phyloP scores from a whole-genome alignment of 2,113 vertebrate genomes.

The Elanus axillaris region DNA sequence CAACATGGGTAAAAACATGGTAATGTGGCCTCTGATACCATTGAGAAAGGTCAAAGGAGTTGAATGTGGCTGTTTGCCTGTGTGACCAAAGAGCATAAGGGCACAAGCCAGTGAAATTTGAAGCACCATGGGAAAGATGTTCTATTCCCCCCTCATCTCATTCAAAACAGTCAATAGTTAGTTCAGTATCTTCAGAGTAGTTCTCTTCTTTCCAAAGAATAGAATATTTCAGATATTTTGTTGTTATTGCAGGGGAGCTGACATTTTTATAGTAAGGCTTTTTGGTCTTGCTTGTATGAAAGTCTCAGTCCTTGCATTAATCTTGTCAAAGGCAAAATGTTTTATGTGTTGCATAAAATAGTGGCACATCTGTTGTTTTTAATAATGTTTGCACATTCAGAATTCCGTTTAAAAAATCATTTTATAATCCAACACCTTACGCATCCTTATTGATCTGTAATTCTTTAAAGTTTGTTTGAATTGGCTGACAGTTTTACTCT shows the following conservation, averaged over 20 bases:
- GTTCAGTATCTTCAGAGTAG: neutral
- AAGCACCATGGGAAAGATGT: neutral
- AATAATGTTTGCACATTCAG: constrained; percentile 10
- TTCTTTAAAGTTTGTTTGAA: neutral
- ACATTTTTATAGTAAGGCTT: neutral
- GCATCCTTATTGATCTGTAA: neutral
- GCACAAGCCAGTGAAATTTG: neutral
- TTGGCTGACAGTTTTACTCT: constrained; percentile 14
- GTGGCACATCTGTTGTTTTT: neutral
- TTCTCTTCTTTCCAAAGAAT: neutral
- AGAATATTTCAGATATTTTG: neutral
- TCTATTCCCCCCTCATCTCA: neutral
- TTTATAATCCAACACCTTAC: neutral
- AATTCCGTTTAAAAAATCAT: neutral
- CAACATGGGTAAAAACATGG: neutral
- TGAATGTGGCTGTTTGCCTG: neutral
- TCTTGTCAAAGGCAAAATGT: neutral
- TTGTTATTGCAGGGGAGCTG: neutral
- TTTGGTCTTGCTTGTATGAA: neutral
- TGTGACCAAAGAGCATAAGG: neutral
- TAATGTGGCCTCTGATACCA: neutral
- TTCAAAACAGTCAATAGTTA: neutral
- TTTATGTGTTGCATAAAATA: constrained; percentile 14
- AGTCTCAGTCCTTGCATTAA: neutral
- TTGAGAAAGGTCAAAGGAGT: neutral